Evolutionary conservation across 2,797 vertebrate genomes (phyloP).

Genomic region (Onychomys arenicola): DNA sequence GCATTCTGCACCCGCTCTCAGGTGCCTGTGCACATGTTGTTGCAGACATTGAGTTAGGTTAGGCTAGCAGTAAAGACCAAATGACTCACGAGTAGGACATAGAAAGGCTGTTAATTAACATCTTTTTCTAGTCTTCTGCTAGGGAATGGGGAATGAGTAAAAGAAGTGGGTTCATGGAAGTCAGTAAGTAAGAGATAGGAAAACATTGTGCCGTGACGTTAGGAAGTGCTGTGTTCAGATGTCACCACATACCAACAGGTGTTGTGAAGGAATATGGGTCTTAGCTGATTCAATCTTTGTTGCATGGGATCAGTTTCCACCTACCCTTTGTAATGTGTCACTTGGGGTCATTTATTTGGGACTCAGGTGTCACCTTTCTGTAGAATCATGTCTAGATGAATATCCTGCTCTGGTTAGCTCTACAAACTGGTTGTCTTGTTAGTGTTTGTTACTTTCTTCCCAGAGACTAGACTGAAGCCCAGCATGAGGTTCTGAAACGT

Average conservation of each 20-base stretch:
- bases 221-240: neutral
- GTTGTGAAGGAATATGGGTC: neutral
- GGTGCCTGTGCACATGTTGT: neutral
- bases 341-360: neutral
- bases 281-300: neutral
- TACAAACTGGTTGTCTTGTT: neutral
- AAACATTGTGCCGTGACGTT: rapidly evolving
- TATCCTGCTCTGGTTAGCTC: neutral
- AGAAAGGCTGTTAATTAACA: neutral
- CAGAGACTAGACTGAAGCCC: neutral
- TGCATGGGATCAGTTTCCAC: neutral
- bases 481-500: neutral
- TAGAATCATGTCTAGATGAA: neutral
- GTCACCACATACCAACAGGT: neutral
- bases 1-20: neutral
- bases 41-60: neutral
- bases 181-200: neutral
- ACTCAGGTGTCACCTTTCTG: neutral
- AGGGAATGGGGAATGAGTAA: neutral
- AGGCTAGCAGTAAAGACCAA: neutral
- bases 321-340: neutral
- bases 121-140: neutral
- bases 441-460: neutral
- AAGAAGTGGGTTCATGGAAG: neutral
- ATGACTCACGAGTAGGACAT: neutral